These are phyloP conservation scores for Drosophila ustulata DNA, from an alignment of 2,888 invertebrate genomes.

Conservation along the genomic window DNA sequence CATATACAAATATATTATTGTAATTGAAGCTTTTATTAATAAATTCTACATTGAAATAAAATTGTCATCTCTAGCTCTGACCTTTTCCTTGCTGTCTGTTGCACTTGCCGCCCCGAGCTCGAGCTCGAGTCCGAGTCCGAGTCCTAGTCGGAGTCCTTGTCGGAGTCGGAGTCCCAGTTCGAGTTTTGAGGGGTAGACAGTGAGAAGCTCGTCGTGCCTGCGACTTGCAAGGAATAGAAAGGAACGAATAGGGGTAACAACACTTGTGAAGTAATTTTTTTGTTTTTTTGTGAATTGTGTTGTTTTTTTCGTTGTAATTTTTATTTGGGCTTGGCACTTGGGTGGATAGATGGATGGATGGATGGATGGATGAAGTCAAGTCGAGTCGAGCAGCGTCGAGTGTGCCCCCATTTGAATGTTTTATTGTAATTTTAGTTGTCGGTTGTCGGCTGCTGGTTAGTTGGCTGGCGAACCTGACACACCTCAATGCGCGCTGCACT, in stretches of 20 bases:
- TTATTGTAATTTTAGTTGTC: constrained; percentile 60
- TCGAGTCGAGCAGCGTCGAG: constrained; percentile 10
- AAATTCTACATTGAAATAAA: neutral
- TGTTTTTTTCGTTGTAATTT: neutral
- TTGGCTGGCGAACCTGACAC: constrained; percentile 67
- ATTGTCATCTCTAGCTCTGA: constrained; percentile 28
- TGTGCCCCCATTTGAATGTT: constrained; percentile 62
- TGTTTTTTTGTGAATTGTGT: neutral
- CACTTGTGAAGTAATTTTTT: constrained; percentile 23
- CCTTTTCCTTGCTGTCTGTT: constrained; percentile 19
- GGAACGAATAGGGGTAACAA: constrained; percentile 12
- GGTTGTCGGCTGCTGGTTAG: constrained; percentile 54
- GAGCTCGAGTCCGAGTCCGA: constrained; percentile 19
- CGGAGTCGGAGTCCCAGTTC: neutral
- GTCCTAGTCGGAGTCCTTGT: neutral
- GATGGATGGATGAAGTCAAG: constrained; percentile 21
- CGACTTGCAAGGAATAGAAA: constrained; percentile 24
- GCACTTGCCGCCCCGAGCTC: constrained; percentile 17
- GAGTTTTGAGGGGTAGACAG: constrained; percentile 28
- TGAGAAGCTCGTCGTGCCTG: constrained; percentile 12
- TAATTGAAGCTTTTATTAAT: too few species aligned
- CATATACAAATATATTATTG: too few species aligned
- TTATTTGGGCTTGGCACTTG: constrained; percentile 60
- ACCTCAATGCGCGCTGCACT: constrained; percentile 80
- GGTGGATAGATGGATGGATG: neutral